Evolutionary conservation across 2,113 vertebrate genomes (phyloP), one percentile per base, ranked within the genome.

Genomic region (Hemibagrus wyckioides): DNA sequence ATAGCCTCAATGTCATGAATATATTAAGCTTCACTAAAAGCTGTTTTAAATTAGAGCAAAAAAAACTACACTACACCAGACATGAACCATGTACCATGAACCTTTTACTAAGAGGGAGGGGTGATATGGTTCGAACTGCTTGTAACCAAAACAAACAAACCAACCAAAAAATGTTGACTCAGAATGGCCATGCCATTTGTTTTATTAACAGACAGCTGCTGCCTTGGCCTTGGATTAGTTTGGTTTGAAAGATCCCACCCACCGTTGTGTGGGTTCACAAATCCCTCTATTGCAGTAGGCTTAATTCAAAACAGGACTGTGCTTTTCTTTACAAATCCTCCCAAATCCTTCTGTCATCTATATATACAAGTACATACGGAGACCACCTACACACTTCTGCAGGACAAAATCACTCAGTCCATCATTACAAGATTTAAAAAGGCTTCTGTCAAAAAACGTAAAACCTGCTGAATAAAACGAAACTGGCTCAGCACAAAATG

Each of bases 271-370:
- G 93, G 93, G 93, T 91, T 90, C 71, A 90, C 89, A 95, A 95
- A 95, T 94, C 93, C 93, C 88, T 91, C 89, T 87, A 94, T 93
- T 94, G 94, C 94, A 94, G 93, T 91, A 91, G 87, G 92, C 91
- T 93, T 94, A 93, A 92, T 94, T 93, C 89, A 93, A 44, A 48
- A 65, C 48, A 50, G 91, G 92, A 93, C 92, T 92, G 91, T 10
- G 89, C 90, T 92, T 92, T 90, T 89, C 87, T 84, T 93, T 94
- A 91, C 90, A 88, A 90, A 91, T 91, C 89, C 85, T 86, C 86
- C 15, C 85, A 89, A 94, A 95, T 95, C 94, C 92, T 95, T 92
- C 93, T 92, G 92, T 84, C 92, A 92, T 91, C 91, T 88, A 89
- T 67, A 79, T 41, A 75, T 86, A 83, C 21, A 73, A 41, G 65